A percentile compares a stretch with the other conserved stretches of the same genome.
Evolutionary conservation across 2,113 vertebrate genomes (phyloP).

Genomic region (Eptesicus fuscus): DNA sequence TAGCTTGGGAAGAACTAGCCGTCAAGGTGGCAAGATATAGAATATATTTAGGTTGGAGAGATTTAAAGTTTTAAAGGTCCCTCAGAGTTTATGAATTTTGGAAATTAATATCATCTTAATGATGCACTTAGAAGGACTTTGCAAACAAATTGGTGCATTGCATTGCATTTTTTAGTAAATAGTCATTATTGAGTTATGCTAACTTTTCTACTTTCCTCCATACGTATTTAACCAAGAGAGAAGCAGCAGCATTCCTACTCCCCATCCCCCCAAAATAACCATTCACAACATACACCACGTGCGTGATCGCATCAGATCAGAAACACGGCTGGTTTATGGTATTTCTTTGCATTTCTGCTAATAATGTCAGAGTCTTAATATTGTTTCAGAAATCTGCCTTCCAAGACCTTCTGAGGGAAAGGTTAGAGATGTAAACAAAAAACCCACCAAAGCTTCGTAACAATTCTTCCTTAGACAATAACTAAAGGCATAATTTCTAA

Average conservation of each 20-base stretch:
- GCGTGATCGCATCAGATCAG: background rate
- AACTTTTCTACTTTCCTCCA: background rate
- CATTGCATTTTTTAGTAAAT: background rate
- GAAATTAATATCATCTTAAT: background rate
- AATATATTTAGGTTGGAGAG: background rate
- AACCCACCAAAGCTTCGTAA: background rate
- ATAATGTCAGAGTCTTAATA: background rate
- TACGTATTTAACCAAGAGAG: background rate
- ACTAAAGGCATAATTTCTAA: background rate
- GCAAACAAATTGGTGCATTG: background rate
- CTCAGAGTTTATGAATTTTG: background rate
- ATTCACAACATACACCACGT: background rate
- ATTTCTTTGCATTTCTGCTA: background rate
- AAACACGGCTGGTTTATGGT: background rate
- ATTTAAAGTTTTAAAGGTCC: background rate
- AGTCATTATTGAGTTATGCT: background rate
- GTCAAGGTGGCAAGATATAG: background rate
- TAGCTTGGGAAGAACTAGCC: background rate
- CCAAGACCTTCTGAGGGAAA: background rate
- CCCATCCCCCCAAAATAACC: background rate
- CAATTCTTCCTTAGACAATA: background rate
- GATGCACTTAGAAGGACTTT: background rate
- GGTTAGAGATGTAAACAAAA: background rate
- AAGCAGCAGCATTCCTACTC: background rate
- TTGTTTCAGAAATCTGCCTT: background rate